A percentile compares a stretch with the other conserved stretches of the same genome.
These are phyloP conservation scores for Erannis defoliaria DNA, from an alignment of 2,888 invertebrate species.

Conservation along the genomic window DNA sequence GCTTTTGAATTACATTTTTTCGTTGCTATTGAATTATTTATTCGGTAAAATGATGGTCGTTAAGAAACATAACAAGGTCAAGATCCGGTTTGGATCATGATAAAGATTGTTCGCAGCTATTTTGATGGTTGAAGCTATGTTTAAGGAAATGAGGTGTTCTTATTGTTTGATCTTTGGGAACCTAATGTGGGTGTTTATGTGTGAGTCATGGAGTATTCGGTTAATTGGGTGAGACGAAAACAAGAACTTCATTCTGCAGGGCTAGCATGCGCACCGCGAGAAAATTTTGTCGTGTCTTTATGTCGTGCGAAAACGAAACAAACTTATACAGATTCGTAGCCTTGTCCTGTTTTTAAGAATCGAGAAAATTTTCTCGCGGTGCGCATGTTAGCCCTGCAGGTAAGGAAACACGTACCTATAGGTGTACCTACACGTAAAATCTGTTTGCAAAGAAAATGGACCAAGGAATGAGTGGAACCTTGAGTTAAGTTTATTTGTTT, in stretches of 20 bases:
- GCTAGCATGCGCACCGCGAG: too few species aligned
- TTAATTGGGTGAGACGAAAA: conserved; percentile 18
- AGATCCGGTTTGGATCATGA: conserved; percentile 61
- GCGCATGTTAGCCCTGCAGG: too few species aligned
- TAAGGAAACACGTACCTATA: not conserved
- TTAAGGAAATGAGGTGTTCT: conserved; percentile 42
- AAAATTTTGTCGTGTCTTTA: too few species aligned
- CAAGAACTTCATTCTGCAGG: conserved; percentile 1
- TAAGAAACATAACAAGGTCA: conserved; percentile 56
- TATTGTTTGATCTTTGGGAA: conserved; percentile 45
- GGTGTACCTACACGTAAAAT: not conserved
- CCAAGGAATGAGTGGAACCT: too few species aligned
- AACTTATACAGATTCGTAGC: too few species aligned
- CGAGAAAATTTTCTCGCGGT: too few species aligned
- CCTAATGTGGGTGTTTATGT: conserved; percentile 35
- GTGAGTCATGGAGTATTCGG: conserved; percentile 34
- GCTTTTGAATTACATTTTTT: conserved; percentile 62
- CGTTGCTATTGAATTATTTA: conserved; percentile 65
- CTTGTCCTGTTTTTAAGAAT: too few species aligned
- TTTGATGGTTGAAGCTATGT: conserved; percentile 42
- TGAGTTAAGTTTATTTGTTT: too few species aligned
- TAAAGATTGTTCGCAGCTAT: conserved; percentile 54
- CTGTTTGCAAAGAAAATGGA: too few species aligned
- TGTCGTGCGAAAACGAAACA: too few species aligned
- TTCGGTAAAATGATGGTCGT: conserved; percentile 59